phyloP scores from a whole-genome alignment of 2,797 vertebrate species.

The Galaxias olidus region DNA sequence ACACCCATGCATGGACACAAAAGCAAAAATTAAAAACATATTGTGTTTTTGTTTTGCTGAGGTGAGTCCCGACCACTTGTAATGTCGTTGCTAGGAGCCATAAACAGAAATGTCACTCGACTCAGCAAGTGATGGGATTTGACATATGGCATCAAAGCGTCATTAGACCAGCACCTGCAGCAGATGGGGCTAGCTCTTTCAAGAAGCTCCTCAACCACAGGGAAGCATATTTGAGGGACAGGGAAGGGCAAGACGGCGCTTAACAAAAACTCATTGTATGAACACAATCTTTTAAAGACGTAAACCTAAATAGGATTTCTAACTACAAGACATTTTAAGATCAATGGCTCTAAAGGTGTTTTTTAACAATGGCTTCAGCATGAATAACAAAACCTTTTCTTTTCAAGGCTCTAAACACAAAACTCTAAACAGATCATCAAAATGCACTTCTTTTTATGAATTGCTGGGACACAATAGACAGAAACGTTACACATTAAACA shows the following conservation, averaged over 20 bases:
- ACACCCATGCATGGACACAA: constrained; percentile 2
- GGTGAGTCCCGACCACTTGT: constrained; percentile 59
- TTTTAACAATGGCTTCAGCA: no score
- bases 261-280: constrained; percentile 51
- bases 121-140: constrained; percentile 95
- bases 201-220: constrained; percentile 66
- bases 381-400: no score
- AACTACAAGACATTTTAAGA: no score
- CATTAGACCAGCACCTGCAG: constrained; percentile 91
- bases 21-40: constrained; percentile 31
- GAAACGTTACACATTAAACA: no score
- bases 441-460: no score
- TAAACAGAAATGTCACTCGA: constrained; percentile 90
- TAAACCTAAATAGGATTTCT: background rate
- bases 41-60: constrained; percentile 34
- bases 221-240: constrained; percentile 67
- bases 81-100: constrained; percentile 79
- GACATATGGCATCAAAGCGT: constrained; percentile 97
- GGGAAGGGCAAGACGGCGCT: constrained; percentile 65
- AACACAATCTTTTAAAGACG: constrained; percentile 33
- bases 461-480: no score
- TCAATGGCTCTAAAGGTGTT: no score
- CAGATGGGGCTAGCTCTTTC: constrained; percentile 81
- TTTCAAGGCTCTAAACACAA: no score
- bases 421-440: no score